Base-by-base conservation (phyloP, 2,888 invertebrate species). In the Oasisia sp. region DNA sequence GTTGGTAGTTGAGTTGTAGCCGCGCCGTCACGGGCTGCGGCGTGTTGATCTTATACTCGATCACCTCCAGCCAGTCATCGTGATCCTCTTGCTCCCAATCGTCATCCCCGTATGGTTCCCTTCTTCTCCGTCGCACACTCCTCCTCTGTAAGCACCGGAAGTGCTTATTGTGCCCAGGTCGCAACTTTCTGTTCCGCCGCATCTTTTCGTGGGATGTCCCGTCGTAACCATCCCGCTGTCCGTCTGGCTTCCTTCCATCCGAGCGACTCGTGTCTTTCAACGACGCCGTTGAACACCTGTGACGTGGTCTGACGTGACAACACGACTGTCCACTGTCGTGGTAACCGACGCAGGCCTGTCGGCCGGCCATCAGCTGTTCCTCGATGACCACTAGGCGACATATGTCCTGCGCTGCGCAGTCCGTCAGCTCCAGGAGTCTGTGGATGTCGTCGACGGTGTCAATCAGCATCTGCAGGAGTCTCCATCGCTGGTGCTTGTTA, bases 21-120 rank as follows among this genome's bases (percentile, higher is more conserved):
- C 74, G 74, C 74, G 74, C 74, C 74, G 74, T 74, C 74, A 27
- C 27, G n/a, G 74, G 74, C n/a, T 74, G 74, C 74, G 74, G 74
- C 74, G 74, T 74, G 27, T 19, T 27, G 74, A 74, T 74, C 74
- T 74, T n/a, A 74, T 74, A 74, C 74, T 74, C 27, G 74, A 74
- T 19, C 74, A 27, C 74, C 74, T 74, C 74, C 74, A 74, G 74
- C 74, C 74, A 74, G 7, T 74, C 7, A 74, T 27, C 27, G 19
- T 74, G 19, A 5, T 27, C 74, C 74, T 74, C 74, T n/a, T 74
- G 74, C n/a, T 74, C 74, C 74, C 19, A 27, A 19, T 74, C 74
- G 1, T 74, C 74, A 3, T 27, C 74, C 74, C 74, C 19, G 27
- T 27, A 27, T 7, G 74, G 7, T 19, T 74, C 74, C 74, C 74